Evolutionary conservation across 2,888 invertebrate genomes (phyloP), one percentile per base, ranked within the genome.

Genomic region (Aphodius granarius): DNA sequence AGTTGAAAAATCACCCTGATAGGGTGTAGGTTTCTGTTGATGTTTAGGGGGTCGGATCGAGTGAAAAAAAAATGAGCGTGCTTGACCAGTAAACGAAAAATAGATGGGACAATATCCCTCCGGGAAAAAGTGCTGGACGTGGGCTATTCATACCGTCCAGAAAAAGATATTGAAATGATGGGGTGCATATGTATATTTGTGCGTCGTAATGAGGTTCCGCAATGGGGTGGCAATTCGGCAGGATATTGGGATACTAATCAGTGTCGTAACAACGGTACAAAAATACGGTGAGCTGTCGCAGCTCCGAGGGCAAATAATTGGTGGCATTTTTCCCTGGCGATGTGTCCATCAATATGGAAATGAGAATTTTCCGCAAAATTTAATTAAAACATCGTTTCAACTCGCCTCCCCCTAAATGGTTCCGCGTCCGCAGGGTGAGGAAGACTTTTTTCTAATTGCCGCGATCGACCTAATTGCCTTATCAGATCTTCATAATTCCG

Each of bases 21-120:
- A 20, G 68, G 20, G n/a, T 21, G 68, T 68, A n/a, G 20, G 21
- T 68, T 22, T 20, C 21, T 21, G 68, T n/a, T n/a, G 9, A 15
- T 21, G 68, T 9, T 13, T 22, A 22, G 68, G 68, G 68, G 68
- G n/a, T 20, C n/a, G n/a, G 66, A 16, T 19, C 19, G 3, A 17
- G 68, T 13, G n/a, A 20, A 68, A 68, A 68, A 68, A 68, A n/a
- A 5, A 5, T 5, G 16, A 3, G 20, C 68, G 9, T 15, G 68
- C 68, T 68, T 68, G 68, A 68, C 68, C 68, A 68, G 21, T 21
- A 68, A 68, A 68, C 68, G 68, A 68, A 68, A 68, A 68, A 68
- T 68, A 68, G 22, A 68, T 68, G 68, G 20, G 9, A 68, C 20
- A 20, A 68, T 68, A 68, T 68, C 68, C 68, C 20, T 18, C 68